phyloP scores from a whole-genome alignment of 2,113 vertebrate species.

The Antechinus stuartii region DNA sequence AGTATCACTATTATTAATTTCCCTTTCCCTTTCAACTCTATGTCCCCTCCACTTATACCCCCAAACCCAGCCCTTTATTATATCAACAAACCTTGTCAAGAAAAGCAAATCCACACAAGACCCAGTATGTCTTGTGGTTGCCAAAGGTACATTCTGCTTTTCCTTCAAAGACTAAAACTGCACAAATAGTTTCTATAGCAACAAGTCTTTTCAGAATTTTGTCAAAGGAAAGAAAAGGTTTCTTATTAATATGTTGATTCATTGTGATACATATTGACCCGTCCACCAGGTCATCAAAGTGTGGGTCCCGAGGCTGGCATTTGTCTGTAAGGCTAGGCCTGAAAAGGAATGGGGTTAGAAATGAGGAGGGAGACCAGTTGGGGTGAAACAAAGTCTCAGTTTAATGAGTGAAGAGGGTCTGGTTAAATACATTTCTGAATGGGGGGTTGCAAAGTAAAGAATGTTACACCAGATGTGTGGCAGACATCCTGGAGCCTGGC shows the following conservation, averaged over 20 bases:
- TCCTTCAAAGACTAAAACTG: slow-evolving; percentile 75
- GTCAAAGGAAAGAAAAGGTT: slow-evolving; percentile 74
- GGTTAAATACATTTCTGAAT: too few relatives aligned
- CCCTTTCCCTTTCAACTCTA: not conserved
- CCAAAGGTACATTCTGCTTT: slow-evolving; percentile 68
- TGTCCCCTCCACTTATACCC: not conserved
- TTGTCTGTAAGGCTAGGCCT: too few relatives aligned
- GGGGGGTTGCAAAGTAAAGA: too few relatives aligned
- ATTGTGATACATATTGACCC: not conserved
- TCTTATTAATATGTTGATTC: slow-evolving; percentile 61
- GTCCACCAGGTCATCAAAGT: too few relatives aligned
- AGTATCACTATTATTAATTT: not conserved
- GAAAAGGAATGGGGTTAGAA: too few relatives aligned
- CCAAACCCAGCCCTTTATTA: not conserved
- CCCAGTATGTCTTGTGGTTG: not conserved
- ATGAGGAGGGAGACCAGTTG: too few relatives aligned
- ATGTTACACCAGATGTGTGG: too few relatives aligned
- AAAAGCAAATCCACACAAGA: not conserved
- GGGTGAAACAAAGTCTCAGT: too few relatives aligned
- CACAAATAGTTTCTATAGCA: slow-evolving; percentile 85
- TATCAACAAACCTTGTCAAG: not conserved
- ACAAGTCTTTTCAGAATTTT: slow-evolving; percentile 76
- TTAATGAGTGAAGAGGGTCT: too few relatives aligned
- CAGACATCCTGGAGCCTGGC: too few relatives aligned
- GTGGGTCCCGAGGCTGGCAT: too few relatives aligned